These are phyloP conservation scores for Dendropsophus ebraccatus DNA, from an alignment of 2,113 vertebrate species.

Conservation along the genomic window DNA sequence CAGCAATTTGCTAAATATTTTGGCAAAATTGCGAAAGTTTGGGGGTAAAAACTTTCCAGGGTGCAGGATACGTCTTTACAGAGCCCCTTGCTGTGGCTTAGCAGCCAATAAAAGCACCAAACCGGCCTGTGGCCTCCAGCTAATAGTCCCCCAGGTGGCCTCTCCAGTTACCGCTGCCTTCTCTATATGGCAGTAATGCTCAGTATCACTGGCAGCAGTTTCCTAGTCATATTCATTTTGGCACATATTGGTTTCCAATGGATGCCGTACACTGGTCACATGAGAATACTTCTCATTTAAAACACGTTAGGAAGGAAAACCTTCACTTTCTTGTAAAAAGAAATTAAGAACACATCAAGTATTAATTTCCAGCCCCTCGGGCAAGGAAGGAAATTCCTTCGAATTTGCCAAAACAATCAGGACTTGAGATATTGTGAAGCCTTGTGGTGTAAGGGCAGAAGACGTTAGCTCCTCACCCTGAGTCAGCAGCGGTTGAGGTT, in stretches of 20 bases:
- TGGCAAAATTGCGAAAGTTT: too few species aligned
- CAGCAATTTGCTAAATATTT: too few species aligned
- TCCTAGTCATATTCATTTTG: background rate
- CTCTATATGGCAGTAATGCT: background rate
- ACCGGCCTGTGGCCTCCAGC: background rate
- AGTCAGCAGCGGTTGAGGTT: constrained; percentile 47
- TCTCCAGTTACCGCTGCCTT: background rate
- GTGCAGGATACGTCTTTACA: too few species aligned
- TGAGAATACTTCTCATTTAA: constrained; percentile 58
- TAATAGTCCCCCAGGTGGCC: background rate
- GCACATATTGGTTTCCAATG: constrained; percentile 8
- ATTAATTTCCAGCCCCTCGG: constrained; percentile 69
- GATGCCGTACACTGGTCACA: background rate
- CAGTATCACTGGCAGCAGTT: background rate
- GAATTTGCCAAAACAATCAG: constrained; percentile 71
- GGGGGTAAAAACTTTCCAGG: too few species aligned
- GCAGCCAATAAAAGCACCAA: too few species aligned
- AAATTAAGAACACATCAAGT: constrained; percentile 72
- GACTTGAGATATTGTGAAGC: constrained; percentile 65
- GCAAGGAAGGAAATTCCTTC: constrained; percentile 73
- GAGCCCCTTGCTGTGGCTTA: too few species aligned
- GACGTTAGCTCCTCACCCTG: constrained; percentile 58
- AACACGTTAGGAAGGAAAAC: constrained; percentile 69
- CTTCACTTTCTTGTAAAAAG: constrained; percentile 23
- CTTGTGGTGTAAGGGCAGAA: constrained; percentile 61